Conservation (phyloP, 1,140 invertebrate species). For the Theocolax elegans region DNA sequence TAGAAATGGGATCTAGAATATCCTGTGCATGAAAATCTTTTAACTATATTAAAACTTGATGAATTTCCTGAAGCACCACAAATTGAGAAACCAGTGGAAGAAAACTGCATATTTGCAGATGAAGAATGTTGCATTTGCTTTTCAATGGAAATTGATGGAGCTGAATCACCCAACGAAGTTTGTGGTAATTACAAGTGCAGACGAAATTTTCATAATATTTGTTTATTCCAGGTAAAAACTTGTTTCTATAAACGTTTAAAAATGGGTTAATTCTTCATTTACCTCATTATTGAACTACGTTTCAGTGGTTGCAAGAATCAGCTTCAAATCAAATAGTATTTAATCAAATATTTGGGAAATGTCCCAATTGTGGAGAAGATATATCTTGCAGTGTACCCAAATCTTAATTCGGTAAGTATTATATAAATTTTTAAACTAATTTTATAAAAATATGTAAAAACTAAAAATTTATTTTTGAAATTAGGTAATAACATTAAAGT, state of each 20-base stretch:
- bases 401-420: slow-evolving; percentile 8
- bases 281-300: slow-evolving; percentile 27
- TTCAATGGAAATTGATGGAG: slow-evolving; percentile 51
- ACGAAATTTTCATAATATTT: slow-evolving; percentile 58
- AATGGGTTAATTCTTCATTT: slow-evolving; percentile 1
- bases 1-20: slow-evolving; percentile 57
- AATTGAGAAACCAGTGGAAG: slow-evolving; percentile 10
- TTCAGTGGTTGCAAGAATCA: slow-evolving; percentile 61
- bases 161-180: slow-evolving; percentile 55
- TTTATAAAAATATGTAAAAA: neutral
- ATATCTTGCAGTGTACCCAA: slow-evolving; percentile 54
- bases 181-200: slow-evolving; percentile 61
- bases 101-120: slow-evolving; percentile 49
- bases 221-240: slow-evolving; percentile 56
- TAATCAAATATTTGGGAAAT: slow-evolving; percentile 58
- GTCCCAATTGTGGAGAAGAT: slow-evolving; percentile 59
- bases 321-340: slow-evolving; percentile 59
- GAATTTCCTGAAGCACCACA: slow-evolving; percentile 52
- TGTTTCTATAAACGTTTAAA: slow-evolving; percentile 18
- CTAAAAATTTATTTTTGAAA: neutral
- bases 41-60: slow-evolving; percentile 52
- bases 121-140: slow-evolving; percentile 66
- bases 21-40: slow-evolving; percentile 56
- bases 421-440: neutral
- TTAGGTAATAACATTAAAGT: neutral